Evolutionary conservation across 2,797 vertebrate genomes (phyloP).

Genomic region (Schizopygopsis pylzovi): DNA sequence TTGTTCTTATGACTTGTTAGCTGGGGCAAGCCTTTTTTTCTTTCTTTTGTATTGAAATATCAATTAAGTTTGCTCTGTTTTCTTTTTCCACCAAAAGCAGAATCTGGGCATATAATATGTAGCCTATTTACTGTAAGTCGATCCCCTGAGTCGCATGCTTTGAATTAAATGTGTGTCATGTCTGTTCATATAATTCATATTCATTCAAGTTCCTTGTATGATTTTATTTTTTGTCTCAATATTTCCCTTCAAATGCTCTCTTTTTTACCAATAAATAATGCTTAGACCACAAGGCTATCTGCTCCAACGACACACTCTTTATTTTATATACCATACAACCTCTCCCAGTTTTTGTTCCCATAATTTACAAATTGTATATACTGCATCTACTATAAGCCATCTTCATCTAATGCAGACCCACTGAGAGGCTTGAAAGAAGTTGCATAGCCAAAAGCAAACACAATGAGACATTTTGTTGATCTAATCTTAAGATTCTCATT

Average conservation of each 20-base stretch:
- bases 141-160: not conserved
- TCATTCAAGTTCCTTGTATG: not conserved
- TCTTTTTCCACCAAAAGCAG: not conserved
- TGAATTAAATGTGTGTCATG: not conserved
- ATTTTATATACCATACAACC: not conserved
- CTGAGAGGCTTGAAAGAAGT: not conserved
- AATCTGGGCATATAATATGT: slow-evolving; percentile 2
- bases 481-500: not conserved
- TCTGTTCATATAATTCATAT: slow-evolving; percentile 7
- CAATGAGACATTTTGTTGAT: not conserved
- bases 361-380: not conserved
- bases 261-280: not conserved
- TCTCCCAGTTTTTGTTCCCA: not conserved
- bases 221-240: not conserved
- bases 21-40: not conserved
- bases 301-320: not conserved
- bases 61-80: not conserved
- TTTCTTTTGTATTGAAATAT: not conserved
- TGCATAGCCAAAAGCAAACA: not conserved
- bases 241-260: not conserved
- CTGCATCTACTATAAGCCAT: not conserved
- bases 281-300: not conserved
- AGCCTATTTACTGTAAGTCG: not conserved
- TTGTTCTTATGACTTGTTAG: not conserved
- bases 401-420: not conserved